Evolutionary conservation across 1,140 invertebrate genomes (phyloP).

Genomic region (Drosophila nikananu): DNA sequence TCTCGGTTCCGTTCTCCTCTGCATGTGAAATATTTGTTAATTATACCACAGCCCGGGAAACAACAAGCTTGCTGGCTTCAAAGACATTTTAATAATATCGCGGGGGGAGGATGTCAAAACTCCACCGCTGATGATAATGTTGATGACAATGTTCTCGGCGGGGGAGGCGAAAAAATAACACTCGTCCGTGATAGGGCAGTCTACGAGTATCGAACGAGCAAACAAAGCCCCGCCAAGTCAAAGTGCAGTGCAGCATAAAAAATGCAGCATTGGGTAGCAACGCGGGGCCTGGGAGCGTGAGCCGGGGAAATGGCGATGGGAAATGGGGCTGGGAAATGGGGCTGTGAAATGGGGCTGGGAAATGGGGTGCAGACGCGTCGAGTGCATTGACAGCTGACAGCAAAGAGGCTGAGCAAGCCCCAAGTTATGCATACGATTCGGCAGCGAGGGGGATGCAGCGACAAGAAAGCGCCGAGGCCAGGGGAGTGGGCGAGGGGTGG

Average conservation of each 20-base stretch:
- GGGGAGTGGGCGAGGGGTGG: slow-evolving; percentile 13
- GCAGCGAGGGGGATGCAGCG: slow-evolving; percentile 1
- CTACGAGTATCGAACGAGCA: slow-evolving; percentile 56
- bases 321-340: slow-evolving; percentile 16
- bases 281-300: not conserved
- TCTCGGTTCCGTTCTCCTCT: slow-evolving; percentile 7
- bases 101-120: slow-evolving; percentile 30
- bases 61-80: slow-evolving; percentile 16
- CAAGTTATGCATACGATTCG: slow-evolving; percentile 63
- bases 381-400: slow-evolving; percentile 82
- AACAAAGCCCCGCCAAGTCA: slow-evolving; percentile 71
- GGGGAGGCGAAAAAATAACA: slow-evolving; percentile 45
- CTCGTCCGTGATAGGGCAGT: slow-evolving; percentile 46
- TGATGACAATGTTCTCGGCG: slow-evolving; percentile 71
- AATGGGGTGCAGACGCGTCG: slow-evolving; percentile 63
- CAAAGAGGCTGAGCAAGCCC: slow-evolving; percentile 58
- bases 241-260: slow-evolving; percentile 79
- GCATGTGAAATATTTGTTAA: slow-evolving; percentile 45
- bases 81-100: slow-evolving; percentile 39
- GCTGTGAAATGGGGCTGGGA: slow-evolving; percentile 45
- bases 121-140: slow-evolving; percentile 65
- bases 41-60: slow-evolving; percentile 13
- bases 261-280: slow-evolving; percentile 53
- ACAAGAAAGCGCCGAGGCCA: slow-evolving; percentile 8
- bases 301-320: slow-evolving; percentile 8